Evolutionary conservation across 1,140 invertebrate genomes (phyloP).

Genomic region (Bombus cullumanus): DNA sequence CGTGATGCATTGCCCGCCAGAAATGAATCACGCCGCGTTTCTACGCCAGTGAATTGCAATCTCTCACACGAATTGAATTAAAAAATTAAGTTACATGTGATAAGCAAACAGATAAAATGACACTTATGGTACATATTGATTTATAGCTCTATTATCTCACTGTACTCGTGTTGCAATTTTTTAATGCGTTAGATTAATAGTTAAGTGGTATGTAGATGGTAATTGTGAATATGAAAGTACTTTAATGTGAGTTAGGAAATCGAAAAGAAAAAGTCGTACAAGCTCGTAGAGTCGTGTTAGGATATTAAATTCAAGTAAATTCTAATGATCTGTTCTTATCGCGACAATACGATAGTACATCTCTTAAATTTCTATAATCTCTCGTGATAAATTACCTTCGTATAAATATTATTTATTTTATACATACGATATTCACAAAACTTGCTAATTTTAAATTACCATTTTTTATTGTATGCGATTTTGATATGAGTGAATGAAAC

Average conservation of each 20-base stretch:
- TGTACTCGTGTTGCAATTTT: neutral
- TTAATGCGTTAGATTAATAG: no score
- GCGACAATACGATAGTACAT: neutral
- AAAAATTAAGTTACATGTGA: neutral
- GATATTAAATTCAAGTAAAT: no score
- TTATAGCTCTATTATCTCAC: neutral
- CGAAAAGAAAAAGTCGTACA: neutral
- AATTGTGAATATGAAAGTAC: neutral
- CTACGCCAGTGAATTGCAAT: slow-evolving; percentile 22
- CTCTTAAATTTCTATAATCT: neutral
- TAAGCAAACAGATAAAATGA: neutral
- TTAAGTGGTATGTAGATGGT: neutral
- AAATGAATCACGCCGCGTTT: slow-evolving; percentile 52
- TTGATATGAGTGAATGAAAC: no score
- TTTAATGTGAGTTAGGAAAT: neutral
- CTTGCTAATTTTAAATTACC: no score
- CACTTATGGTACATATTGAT: neutral
- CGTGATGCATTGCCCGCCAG: slow-evolving; percentile 46
- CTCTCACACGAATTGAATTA: slow-evolving; percentile 15
- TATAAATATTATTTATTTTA: neutral
- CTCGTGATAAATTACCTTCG: neutral
- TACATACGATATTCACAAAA: no score
- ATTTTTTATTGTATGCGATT: no score
- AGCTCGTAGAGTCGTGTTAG: no score
- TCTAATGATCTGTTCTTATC: no score